Evolutionary conservation across 2,888 invertebrate genomes (phyloP).

Genomic region (Nycteola revayana): DNA sequence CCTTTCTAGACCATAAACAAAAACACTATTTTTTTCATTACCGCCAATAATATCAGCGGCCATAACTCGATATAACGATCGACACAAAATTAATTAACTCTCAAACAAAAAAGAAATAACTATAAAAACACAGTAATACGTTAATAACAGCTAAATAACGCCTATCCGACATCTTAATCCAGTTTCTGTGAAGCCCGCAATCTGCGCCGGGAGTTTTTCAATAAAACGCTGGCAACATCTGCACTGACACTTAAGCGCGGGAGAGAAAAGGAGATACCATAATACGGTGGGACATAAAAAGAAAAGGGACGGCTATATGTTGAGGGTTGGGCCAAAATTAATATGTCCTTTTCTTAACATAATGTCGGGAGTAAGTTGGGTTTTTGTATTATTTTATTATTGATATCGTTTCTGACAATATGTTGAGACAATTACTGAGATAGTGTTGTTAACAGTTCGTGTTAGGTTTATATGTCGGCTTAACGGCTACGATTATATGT

Average conservation of each 20-base stretch:
- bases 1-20: no score
- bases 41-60: no score
- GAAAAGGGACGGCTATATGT: slow-evolving; percentile 45
- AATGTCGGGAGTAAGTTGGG: slow-evolving; percentile 51
- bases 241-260: slow-evolving; percentile 73
- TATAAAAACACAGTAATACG: slow-evolving; percentile 34
- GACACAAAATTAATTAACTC: slow-evolving; percentile 27
- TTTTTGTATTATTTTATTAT: slow-evolving; percentile 74
- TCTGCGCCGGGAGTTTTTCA: slow-evolving; percentile 76
- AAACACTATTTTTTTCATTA: no score
- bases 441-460: slow-evolving; percentile 10
- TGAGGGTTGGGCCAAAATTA: slow-evolving; percentile 66
- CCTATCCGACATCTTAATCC: slow-evolving; percentile 73
- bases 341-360: slow-evolving; percentile 78
- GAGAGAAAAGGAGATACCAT: slow-evolving; percentile 53
- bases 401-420: slow-evolving; percentile 48
- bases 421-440: slow-evolving; percentile 29
- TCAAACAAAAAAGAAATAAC: slow-evolving; percentile 12
- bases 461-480: no score
- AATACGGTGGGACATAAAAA: slow-evolving; percentile 29
- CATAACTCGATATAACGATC: background rate
- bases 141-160: slow-evolving; percentile 35
- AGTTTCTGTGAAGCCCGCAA: slow-evolving; percentile 68
- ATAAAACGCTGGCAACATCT: slow-evolving; percentile 76
- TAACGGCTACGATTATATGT: no score